phyloP scores from a whole-genome alignment of 2,888 invertebrate genomes.

The Diaperis boleti region DNA sequence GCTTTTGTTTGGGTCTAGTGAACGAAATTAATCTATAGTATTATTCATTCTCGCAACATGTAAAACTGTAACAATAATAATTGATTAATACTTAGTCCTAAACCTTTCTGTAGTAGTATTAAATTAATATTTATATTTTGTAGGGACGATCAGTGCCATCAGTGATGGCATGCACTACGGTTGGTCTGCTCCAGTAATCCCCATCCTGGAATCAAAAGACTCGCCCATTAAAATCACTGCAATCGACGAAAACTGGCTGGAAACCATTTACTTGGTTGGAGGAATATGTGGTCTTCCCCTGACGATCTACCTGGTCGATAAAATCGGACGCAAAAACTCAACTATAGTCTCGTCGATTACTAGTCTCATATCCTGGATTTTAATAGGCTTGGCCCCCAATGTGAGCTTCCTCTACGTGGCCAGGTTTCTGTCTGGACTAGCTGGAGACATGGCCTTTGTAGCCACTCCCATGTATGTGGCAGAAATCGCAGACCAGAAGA shows the following conservation, averaged over 20 bases:
- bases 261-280: slow-evolving; percentile 54
- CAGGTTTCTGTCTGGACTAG: slow-evolving; percentile 59
- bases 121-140: no score
- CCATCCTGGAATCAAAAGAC: slow-evolving; percentile 55
- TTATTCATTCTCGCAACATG: no score
- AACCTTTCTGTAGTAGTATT: no score
- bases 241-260: slow-evolving; percentile 54
- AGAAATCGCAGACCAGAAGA: slow-evolving; percentile 63
- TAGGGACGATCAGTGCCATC: slow-evolving; percentile 62
- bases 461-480: slow-evolving; percentile 64
- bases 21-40: no score
- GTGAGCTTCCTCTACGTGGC: slow-evolving; percentile 57
- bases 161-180: slow-evolving; percentile 65
- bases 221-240: slow-evolving; percentile 56
- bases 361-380: slow-evolving; percentile 60
- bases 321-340: slow-evolving; percentile 59
- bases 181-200: slow-evolving; percentile 63
- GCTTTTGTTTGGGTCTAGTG: no score
- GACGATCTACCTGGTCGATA: slow-evolving; percentile 57
- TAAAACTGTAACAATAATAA: no score
- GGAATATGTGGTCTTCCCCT: slow-evolving; percentile 57
- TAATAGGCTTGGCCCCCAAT: slow-evolving; percentile 55
- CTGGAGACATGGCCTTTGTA: slow-evolving; percentile 63
- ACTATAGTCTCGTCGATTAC: slow-evolving; percentile 58
- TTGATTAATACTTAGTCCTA: no score